Conservation (phyloP, 1,140 invertebrate genomes). For the Tetramorium simillimum region DNA sequence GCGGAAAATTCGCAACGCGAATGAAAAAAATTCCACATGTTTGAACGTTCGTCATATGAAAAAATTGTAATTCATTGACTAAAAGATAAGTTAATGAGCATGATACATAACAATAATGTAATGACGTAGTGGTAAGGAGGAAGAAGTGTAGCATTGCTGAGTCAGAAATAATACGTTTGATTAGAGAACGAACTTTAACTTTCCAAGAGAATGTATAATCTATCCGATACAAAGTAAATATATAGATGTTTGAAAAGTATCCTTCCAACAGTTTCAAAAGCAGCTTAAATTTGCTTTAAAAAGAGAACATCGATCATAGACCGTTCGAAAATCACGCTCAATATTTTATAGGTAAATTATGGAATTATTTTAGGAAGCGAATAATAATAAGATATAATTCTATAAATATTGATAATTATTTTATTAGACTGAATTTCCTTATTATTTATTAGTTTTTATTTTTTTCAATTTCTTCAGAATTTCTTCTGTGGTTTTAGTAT, state of each 20-base stretch:
- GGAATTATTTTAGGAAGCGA: no score
- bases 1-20: background rate
- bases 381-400: no score
- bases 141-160: background rate
- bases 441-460: no score
- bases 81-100: constrained; percentile 32
- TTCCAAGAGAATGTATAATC: background rate
- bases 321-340: background rate
- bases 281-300: background rate
- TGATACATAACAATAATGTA: constrained; percentile 20
- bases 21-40: background rate
- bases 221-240: background rate
- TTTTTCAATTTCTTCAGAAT: no score
- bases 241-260: background rate
- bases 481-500: no score
- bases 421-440: no score
- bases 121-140: background rate
- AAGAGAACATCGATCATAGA: background rate
- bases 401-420: no score
- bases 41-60: background rate
- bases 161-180: background rate
- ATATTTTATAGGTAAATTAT: no score
- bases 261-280: background rate
- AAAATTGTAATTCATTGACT: constrained; percentile 53
- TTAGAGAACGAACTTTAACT: background rate